Percentiles rank a stretch among this genome's conserved stretches.
These are phyloP conservation scores for Drosophila saltans DNA, from an alignment of 1,140 invertebrate species.

Conservation along the genomic window DNA sequence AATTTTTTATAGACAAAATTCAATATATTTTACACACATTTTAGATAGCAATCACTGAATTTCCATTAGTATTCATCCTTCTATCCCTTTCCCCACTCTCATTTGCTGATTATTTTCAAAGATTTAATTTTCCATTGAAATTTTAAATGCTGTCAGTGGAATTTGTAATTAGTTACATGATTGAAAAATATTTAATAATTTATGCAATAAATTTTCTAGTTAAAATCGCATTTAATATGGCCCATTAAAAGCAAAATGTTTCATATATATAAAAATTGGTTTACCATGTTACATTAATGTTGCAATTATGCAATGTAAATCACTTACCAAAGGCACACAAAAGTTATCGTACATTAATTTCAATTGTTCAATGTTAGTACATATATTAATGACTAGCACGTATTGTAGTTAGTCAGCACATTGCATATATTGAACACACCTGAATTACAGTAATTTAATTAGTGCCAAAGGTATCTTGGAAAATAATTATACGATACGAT, in stretches of 20 bases:
- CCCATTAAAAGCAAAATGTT: constrained; percentile 28
- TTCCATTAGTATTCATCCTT: no score
- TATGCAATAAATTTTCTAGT: constrained; percentile 4
- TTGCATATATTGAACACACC: not conserved
- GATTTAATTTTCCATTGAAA: not conserved
- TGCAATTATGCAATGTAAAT: constrained; percentile 3
- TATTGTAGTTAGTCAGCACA: not conserved
- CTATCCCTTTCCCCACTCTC: not conserved
- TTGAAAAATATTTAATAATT: constrained; percentile 39
- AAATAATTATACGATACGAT: constrained; percentile 8
- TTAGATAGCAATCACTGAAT: no score
- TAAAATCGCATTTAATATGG: constrained; percentile 3
- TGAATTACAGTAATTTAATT: constrained; percentile 4
- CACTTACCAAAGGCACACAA: not conserved
- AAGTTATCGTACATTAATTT: not conserved
- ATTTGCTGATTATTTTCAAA: not conserved
- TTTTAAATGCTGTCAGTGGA: constrained; percentile 2
- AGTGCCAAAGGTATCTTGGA: not conserved
- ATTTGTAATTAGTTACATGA: constrained; percentile 50
- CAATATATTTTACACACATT: no score
- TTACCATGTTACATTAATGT: constrained; percentile 1
- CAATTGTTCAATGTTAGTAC: not conserved
- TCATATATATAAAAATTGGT: not conserved
- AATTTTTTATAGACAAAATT: no score
- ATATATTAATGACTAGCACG: not conserved